These are phyloP conservation scores for Taeniopygia guttata DNA, from an alignment of 2,797 vertebrate genomes.

Conservation along the genomic window DNA sequence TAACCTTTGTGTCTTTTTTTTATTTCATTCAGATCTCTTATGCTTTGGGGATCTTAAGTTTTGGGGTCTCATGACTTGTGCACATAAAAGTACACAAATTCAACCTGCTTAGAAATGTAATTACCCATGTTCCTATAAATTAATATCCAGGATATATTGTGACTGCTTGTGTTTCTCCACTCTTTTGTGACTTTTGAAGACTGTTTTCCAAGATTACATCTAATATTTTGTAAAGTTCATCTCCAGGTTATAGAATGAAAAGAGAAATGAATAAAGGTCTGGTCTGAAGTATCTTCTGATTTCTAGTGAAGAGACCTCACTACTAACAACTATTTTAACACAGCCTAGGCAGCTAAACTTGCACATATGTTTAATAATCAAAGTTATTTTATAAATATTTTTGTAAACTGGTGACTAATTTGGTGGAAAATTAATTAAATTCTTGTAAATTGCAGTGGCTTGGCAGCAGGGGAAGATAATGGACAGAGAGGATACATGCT, in stretches of 20 bases:
- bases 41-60: background rate
- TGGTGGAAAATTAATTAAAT: conserved; percentile 22
- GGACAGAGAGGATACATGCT: conserved; percentile 98
- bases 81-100: background rate
- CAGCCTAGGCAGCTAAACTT: background rate
- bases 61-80: background rate
- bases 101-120: background rate
- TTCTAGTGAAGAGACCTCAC: background rate
- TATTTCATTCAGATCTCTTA: background rate
- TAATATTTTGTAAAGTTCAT: background rate
- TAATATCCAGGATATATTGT: background rate
- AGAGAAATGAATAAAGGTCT: background rate
- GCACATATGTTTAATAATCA: background rate
- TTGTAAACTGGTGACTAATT: background rate
- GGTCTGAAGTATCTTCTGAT: background rate
- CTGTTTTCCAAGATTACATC: background rate
- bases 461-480: conserved; percentile 99
- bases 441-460: conserved; percentile 84
- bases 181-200: background rate
- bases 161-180: background rate
- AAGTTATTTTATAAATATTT: background rate
- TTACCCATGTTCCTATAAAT: background rate
- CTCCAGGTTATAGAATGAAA: background rate
- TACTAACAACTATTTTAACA: background rate
- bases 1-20: background rate